Base-by-base conservation (phyloP, 2,888 invertebrate species). In the Silvanus unidentatus region DNA sequence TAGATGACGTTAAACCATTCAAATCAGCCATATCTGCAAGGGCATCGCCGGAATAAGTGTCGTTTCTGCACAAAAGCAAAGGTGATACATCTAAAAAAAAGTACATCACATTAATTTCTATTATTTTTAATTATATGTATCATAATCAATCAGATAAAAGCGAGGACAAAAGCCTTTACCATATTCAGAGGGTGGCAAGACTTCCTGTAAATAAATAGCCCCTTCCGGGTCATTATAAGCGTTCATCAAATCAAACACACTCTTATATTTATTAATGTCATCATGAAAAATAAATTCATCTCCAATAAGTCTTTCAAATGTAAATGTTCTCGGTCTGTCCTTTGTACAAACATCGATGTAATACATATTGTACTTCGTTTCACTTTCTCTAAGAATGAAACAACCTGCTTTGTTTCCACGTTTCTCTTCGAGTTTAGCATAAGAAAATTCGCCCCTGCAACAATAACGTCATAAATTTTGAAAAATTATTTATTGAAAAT, bases 121-220 rank as follows among this genome's bases (percentile, higher is more conserved):
- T 28, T 8, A 10, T 8, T 28, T 28, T 28, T 10, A 8, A 8
- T 8, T 28, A 28, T 9, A 28, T 9, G 10, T 9, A 28, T 9
- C 8, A 28, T 10, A 28, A 28, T 28, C 8, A 28, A 10, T 28
- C 10, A 10, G 8, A 28, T 28, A 10, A 28, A 28, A 28, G 28
- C 8, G 10, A 28, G 10, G 28, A 8, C n/a, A n/a, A n/a, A n/a
- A n/a, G n/a, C n/a, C n/a, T n/a, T n/a, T n/a, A 88, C 89, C 92
- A 73, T 88, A 89, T 76, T 90, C 90, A 0, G 91, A 89, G 8
- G 91, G 87, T 14, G 88, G 90, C 65, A 93, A 77, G 59, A 90
- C 88, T 64, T 88, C 86, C 39, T 79, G 77, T 6, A 88, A 70
- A 62, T 75, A 81, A 61, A 86, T 77, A 39, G 75, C 66, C 38